These are phyloP conservation scores for Brienomyrus longianalis DNA, from an alignment of 2,113 vertebrate species.

Conservation along the genomic window DNA sequence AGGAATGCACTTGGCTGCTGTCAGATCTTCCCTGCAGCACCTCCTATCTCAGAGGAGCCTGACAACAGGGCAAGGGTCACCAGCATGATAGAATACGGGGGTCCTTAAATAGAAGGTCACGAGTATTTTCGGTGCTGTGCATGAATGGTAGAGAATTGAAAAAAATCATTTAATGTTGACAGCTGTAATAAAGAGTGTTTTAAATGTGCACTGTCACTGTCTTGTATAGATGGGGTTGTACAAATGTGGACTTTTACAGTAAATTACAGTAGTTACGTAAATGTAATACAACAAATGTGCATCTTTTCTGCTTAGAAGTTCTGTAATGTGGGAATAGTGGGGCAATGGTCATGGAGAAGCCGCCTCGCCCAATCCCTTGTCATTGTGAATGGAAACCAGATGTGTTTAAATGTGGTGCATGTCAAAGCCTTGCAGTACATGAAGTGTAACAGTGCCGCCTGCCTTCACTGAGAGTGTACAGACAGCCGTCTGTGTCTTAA, in stretches of 20 bases:
- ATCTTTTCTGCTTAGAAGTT: neutral
- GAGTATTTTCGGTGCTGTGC: neutral
- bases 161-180: neutral
- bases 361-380: neutral
- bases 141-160: neutral
- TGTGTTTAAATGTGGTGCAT: conserved; percentile 39
- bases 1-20: neutral
- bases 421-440: conserved; percentile 36
- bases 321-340: conserved; percentile 29
- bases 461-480: neutral
- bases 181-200: neutral
- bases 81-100: neutral
- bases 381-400: conserved; percentile 43
- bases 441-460: conserved; percentile 29
- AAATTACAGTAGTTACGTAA: neutral
- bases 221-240: neutral
- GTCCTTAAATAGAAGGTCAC: neutral
- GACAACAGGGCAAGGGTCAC: neutral
- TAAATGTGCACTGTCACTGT: neutral
- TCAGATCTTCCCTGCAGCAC: neutral
- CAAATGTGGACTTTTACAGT: neutral
- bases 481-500: neutral
- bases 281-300: neutral
- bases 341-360: neutral
- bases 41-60: neutral